Conservation (phyloP, 2,888 invertebrate species). For the Prionchulus punctatus region DNA sequence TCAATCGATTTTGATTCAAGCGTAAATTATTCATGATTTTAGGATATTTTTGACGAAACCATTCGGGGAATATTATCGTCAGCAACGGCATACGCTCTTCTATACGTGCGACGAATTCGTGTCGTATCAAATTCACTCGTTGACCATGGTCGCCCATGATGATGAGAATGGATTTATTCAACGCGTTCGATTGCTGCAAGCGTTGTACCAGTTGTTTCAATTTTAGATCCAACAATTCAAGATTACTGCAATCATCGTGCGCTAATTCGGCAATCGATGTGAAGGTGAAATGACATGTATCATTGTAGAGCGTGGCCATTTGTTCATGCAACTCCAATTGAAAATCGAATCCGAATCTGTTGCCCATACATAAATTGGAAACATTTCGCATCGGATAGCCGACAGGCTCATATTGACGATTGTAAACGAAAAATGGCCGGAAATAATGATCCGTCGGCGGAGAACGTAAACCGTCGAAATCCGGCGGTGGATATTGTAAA, state of each 20-base stretch:
- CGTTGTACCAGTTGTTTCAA: constrained; percentile 22
- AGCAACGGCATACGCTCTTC: constrained; percentile 36
- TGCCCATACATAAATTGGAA: not conserved
- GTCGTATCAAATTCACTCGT: constrained; percentile 33
- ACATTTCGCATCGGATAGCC: not conserved
- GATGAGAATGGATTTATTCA: constrained; percentile 21
- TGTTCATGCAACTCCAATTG: constrained; percentile 21
- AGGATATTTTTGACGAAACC: constrained; percentile 26
- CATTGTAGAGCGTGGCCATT: constrained; percentile 26
- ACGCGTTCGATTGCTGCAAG: constrained; percentile 13
- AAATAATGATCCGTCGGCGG: constrained; percentile 34
- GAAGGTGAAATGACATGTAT: constrained; percentile 33
- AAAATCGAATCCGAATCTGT: not conserved
- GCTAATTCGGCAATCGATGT: constrained; percentile 33
- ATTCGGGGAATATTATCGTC: constrained; percentile 30
- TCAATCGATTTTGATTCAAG: constrained; percentile 26
- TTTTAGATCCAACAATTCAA: constrained; percentile 25
- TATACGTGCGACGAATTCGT: constrained; percentile 32
- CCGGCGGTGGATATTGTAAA: constrained; percentile 19
- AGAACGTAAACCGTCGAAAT: constrained; percentile 27
- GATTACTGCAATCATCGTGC: constrained; percentile 30
- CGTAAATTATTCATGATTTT: constrained; percentile 18
- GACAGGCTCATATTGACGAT: too few species aligned
- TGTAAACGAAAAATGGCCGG: constrained; percentile 25
- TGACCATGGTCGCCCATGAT: constrained; percentile 37